Evolutionary conservation across 2,888 invertebrate species (phyloP), one percentile per base, ranked within the genome.

Genomic region (Laspeyria flexula): DNA sequence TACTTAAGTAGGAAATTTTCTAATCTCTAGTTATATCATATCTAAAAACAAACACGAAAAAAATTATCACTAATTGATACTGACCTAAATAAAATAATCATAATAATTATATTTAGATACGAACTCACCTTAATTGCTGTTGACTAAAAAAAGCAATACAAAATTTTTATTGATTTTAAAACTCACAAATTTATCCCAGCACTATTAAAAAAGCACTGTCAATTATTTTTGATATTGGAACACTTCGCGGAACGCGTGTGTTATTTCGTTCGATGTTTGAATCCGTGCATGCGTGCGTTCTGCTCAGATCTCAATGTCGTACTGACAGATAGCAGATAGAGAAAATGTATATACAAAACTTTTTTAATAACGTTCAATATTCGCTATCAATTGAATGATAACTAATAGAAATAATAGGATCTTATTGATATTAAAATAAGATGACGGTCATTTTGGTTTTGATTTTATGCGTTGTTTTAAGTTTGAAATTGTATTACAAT

Each of bases 281-380:
- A 27, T 4, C 6, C 10, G 12, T n/a, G 9, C 49, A n/a, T 9
- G 16, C 69, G 65, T 65, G 54, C 61, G 65, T 41, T 7, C 58
- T 1, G 16, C 9, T 0, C 40, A 34, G 15, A n/a, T 18, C n/a
- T 31, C 46, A 35, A 35, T 43, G 44, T 42, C 37, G 55, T 44
- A 65, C 65, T 65, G 65, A 55, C n/a, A 41, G 16, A 21, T 10
- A 12, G 31, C 37, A 45, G 48, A 67, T 56, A 57, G n/a, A n/a
- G n/a, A n/a, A n/a, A 43, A 3, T 42, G 9, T 16, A 6, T 50
- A 13, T 15, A 53, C 27, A 43, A 40, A 31, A 45, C 11, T 33
- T 50, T 52, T 43, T 29, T 43, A 48, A 43, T 52, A 31, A 31
- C 6, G 33, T 31, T 31, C 11, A 12, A n/a, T n/a, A 42, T 43